Evolutionary conservation across 2,888 invertebrate genomes (phyloP).

Genomic region (Chaetogeoica ovagalla): DNA sequence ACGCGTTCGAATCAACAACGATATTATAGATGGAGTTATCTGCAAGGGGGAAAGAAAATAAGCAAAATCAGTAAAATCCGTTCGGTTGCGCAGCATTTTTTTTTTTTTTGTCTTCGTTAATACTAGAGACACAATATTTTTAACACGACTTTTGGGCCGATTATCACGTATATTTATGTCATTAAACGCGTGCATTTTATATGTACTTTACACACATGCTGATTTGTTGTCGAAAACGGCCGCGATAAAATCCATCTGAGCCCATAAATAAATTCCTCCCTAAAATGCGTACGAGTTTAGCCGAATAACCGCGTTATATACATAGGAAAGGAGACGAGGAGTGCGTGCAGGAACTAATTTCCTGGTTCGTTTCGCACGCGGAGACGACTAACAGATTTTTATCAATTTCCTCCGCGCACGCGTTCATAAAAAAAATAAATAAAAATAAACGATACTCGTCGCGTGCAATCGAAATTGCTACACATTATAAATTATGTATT

Average conservation of each 20-base stretch:
- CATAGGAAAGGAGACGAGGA: no score
- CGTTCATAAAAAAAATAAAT: constrained; percentile 14
- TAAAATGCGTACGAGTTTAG: constrained; percentile 8
- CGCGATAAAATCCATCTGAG: constrained; percentile 36
- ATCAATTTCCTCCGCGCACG: constrained; percentile 30
- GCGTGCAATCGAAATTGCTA: background rate
- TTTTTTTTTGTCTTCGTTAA: no score
- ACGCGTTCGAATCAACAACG: no score
- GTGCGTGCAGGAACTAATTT: constrained; percentile 24
- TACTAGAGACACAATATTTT: no score
- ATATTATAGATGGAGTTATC: no score
- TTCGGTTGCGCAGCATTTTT: no score
- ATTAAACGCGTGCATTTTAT: no score
- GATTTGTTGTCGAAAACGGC: background rate
- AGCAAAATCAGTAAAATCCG: no score
- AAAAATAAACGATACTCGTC: background rate
- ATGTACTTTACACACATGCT: no score
- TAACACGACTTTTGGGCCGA: no score
- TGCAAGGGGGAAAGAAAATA: no score
- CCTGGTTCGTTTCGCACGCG: constrained; percentile 33
- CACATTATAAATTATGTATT: constrained; percentile 5
- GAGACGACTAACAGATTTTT: constrained; percentile 30
- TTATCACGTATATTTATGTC: no score
- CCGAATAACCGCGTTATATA: background rate
- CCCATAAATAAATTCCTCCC: constrained; percentile 43